These are phyloP conservation scores for Tetramorium parvispinum DNA, from an alignment of 1,140 invertebrate genomes.

Conservation along the genomic window DNA sequence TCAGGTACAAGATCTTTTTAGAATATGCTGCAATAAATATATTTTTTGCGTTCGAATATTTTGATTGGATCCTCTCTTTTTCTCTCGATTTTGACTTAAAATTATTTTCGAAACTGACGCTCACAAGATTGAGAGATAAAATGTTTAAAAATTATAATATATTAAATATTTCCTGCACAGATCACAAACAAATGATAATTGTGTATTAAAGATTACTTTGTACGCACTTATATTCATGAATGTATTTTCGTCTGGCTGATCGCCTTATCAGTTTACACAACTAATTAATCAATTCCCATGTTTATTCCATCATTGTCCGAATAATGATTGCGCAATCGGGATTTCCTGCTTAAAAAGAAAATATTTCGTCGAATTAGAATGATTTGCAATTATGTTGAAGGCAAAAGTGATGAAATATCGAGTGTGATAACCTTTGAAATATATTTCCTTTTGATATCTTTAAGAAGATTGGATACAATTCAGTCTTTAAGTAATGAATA, in stretches of 20 bases:
- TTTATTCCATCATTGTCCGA: constrained; percentile 33
- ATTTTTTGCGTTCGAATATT: neutral
- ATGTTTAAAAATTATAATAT: constrained; percentile 4
- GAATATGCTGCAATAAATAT: neutral
- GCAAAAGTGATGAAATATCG: constrained; percentile 10
- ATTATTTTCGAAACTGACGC: neutral
- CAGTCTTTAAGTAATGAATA: neutral
- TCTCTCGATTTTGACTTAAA: neutral
- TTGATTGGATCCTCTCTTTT: neutral
- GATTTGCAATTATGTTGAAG: neutral
- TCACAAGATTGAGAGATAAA: neutral
- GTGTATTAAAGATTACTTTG: constrained; percentile 21
- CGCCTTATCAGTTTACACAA: constrained; percentile 32
- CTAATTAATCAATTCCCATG: constrained; percentile 41
- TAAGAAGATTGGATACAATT: neutral
- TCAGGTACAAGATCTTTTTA: neutral
- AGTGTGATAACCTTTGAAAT: constrained; percentile 7
- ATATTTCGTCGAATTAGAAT: constrained; percentile 5
- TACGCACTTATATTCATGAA: constrained; percentile 19
- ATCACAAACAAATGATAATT: constrained; percentile 1
- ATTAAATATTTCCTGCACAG: constrained; percentile 16
- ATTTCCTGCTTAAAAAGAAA: constrained; percentile 16
- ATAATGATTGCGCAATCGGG: neutral
- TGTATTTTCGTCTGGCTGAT: constrained; percentile 18
- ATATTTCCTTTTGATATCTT: constrained; percentile 4